These are phyloP conservation scores for Eugnorisma glareosa DNA, from an alignment of 2,888 invertebrate species.

Conservation along the genomic window DNA sequence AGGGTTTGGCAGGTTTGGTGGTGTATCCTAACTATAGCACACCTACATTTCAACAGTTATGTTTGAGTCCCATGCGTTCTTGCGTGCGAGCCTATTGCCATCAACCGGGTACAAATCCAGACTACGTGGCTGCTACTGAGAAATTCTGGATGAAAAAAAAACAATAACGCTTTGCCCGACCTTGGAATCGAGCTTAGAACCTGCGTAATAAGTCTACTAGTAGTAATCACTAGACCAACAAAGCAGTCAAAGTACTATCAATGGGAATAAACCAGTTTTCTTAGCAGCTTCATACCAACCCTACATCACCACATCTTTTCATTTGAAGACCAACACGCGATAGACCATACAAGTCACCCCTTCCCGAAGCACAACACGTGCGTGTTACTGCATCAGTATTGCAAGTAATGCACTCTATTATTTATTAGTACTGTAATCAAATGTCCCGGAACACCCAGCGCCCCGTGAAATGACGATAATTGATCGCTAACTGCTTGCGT, in stretches of 20 bases:
- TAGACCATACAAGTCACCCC: slow-evolving; percentile 33
- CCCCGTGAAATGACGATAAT: slow-evolving; percentile 41
- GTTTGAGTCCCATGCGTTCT: neutral
- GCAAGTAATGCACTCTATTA: slow-evolving; percentile 60
- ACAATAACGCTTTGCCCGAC: neutral
- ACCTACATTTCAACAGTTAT: neutral
- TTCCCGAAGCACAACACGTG: slow-evolving; percentile 13
- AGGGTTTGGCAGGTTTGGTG: too few species aligned
- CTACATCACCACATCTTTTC: too few species aligned
- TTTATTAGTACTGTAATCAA: slow-evolving; percentile 50
- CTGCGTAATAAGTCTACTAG: neutral
- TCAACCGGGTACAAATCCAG: too few species aligned
- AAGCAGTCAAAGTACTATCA: too few species aligned
- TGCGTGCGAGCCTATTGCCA: neutral
- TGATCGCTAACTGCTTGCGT: slow-evolving; percentile 37
- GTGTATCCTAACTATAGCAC: too few species aligned
- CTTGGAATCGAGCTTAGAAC: neutral
- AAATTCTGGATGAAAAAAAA: neutral
- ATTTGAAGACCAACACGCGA: slow-evolving; percentile 26
- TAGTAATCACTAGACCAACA: too few species aligned
- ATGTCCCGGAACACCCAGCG: slow-evolving; percentile 19
- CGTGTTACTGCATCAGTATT: slow-evolving; percentile 45
- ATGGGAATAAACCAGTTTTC: neutral
- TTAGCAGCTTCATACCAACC: neutral
- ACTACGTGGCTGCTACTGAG: neutral